These are phyloP conservation scores for Pipra filicauda DNA, from an alignment of 2,113 vertebrate species.

Conservation along the genomic window DNA sequence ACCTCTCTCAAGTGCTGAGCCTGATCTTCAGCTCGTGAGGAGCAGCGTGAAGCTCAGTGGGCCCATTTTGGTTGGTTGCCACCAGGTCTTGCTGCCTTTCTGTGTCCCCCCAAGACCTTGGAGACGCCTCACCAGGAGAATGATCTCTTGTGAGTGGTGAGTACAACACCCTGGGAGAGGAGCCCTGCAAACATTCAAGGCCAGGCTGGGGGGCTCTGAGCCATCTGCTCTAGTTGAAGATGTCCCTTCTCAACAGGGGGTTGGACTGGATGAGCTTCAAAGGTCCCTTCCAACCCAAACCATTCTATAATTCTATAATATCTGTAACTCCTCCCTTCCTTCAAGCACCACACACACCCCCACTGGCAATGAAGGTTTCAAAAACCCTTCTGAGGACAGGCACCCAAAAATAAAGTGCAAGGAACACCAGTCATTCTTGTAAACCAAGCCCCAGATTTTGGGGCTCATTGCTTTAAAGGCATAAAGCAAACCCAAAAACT, in stretches of 20 bases:
- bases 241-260: not conserved
- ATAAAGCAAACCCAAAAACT: not conserved
- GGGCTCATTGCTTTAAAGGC: rapidly evolving
- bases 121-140: not conserved
- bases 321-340: rapidly evolving
- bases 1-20: rapidly evolving
- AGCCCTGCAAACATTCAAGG: not conserved
- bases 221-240: not conserved
- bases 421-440: not conserved
- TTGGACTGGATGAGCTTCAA: not conserved
- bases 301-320: rapidly evolving
- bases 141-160: not conserved
- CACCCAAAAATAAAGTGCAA: not conserved
- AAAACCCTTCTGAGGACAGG: not conserved
- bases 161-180: not conserved
- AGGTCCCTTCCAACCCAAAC: not conserved
- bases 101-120: not conserved
- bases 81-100: not conserved
- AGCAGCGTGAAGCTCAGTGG: not conserved
- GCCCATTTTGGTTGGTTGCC: not conserved
- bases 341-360: rapidly evolving
- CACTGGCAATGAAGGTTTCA: rapidly evolving
- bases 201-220: not conserved
- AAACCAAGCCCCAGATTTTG: not conserved
- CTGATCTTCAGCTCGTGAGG: rapidly evolving